phyloP scores from a whole-genome alignment of 2,113 vertebrate species.

The Thunnus maccoyii region DNA sequence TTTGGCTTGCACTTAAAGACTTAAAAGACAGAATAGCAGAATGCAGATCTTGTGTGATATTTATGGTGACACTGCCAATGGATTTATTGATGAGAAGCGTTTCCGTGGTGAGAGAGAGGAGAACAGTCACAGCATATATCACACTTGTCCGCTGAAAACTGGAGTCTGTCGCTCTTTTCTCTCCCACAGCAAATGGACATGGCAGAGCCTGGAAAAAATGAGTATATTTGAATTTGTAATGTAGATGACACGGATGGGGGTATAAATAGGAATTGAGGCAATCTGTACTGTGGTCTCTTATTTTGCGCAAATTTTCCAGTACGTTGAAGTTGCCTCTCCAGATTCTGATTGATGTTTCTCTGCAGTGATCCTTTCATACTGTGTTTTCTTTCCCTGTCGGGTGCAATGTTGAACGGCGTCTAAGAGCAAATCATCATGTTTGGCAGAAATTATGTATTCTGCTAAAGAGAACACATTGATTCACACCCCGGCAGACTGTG shows the following conservation, averaged over 20 bases:
- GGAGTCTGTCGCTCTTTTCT: constrained; percentile 65
- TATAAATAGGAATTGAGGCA: constrained; percentile 22
- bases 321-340: not conserved
- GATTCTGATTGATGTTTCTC: constrained; percentile 6
- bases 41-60: constrained; percentile 33
- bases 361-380: not conserved
- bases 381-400: not conserved
- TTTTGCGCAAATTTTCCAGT: not conserved
- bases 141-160: constrained; percentile 71
- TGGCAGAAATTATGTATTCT: constrained; percentile 54
- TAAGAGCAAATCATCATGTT: constrained; percentile 51
- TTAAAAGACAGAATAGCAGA: not conserved
- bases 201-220: constrained; percentile 62
- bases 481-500: constrained; percentile 64
- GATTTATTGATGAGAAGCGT: constrained; percentile 57
- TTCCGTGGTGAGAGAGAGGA: constrained; percentile 57
- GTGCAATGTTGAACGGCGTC: constrained; percentile 41
- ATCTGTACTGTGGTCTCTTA: not conserved
- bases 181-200: constrained; percentile 61
- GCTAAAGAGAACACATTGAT: constrained; percentile 58
- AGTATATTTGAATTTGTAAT: constrained; percentile 46
- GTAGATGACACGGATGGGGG: constrained; percentile 41
- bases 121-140: constrained; percentile 74
- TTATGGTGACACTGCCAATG: constrained; percentile 37
- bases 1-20: not conserved